Evolutionary conservation across 1,140 invertebrate genomes (phyloP), one percentile per base, ranked within the genome.

Genomic region (Mactra quadrangularis): DNA sequence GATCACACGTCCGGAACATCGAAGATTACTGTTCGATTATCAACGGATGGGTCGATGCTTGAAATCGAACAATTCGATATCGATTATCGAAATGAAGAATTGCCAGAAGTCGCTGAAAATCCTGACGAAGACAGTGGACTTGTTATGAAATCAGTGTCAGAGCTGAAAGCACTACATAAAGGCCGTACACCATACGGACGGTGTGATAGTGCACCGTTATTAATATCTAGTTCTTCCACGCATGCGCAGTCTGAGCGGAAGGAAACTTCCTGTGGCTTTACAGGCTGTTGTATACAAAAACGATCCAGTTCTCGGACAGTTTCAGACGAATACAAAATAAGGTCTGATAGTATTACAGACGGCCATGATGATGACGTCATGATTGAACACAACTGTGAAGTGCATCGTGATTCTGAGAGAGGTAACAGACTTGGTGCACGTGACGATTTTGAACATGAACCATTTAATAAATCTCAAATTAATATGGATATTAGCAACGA

Each of bases 51-150:
- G 7, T 81, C 77, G n/a, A 81, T 68, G 77, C 38, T 81, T 1
- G 77, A 81, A 60, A 81, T 81, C 31, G 77, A 81, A 60, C 64
- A 68, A 33, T 81, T 41, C 47, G 77, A 81, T n/a, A 45, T 70
- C 17, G 77, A 59, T 4, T 59, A 59, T 47, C 25, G 6, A 15
- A 17, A 17, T 6, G 33, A 15, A 27, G 25, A 74, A 19, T 7
- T 15, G 15, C 27, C 52, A 3, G 6, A 41, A 17, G 59, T 57
- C 2, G 41, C 53, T 2, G 71, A 74, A 45, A n/a, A 22, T 31
- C 19, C 64, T 1, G 27, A 50, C 6, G 45, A 68, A 3, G 25
- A 50, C 45, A 15, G 6, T 3, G 64, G 64, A 27, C 45, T 68
- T 47, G 41, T 35, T 31, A 68, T 68, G 64, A 50, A 50, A 68